phyloP scores from a whole-genome alignment of 2,888 invertebrate species.

The Caenorhabditis becei region DNA sequence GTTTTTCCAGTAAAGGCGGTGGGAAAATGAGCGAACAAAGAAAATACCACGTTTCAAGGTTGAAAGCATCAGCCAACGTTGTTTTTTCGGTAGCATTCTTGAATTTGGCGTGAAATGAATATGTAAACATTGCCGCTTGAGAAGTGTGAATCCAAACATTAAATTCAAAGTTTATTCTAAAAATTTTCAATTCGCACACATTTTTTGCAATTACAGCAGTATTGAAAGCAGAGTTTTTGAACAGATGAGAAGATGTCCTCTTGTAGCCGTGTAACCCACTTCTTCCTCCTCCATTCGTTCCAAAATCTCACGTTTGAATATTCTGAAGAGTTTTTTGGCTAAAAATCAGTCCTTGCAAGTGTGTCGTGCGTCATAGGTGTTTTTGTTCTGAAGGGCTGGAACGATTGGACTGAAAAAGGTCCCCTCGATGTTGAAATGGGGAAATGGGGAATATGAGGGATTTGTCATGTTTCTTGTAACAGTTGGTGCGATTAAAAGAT shows the following conservation, averaged over 20 bases:
- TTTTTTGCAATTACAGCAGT: background rate
- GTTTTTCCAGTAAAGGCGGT: too few relatives aligned
- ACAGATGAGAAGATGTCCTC: background rate
- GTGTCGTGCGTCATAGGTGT: slow-evolving; percentile 24
- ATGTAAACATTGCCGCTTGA: too few relatives aligned
- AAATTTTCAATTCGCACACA: too few relatives aligned
- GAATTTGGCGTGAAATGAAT: too few relatives aligned
- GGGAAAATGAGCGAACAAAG: too few relatives aligned
- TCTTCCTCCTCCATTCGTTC: slow-evolving; percentile 19
- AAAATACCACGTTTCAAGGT: too few relatives aligned
- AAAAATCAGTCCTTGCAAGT: slow-evolving; percentile 20
- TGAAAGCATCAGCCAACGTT: too few relatives aligned
- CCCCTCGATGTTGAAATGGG: background rate
- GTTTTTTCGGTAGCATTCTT: too few relatives aligned
- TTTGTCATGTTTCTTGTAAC: slow-evolving; percentile 6
- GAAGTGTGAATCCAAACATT: too few relatives aligned
- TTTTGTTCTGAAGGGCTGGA: background rate
- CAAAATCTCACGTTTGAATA: slow-evolving; percentile 19
- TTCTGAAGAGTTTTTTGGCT: slow-evolving; percentile 27
- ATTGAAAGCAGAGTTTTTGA: background rate
- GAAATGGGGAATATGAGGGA: background rate
- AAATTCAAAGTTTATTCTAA: too few relatives aligned
- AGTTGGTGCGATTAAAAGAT: background rate
- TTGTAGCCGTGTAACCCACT: background rate
- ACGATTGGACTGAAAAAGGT: background rate